Base-by-base conservation (phyloP, 2,797 vertebrate genomes). In the Gymnothorax javanicus region DNA sequence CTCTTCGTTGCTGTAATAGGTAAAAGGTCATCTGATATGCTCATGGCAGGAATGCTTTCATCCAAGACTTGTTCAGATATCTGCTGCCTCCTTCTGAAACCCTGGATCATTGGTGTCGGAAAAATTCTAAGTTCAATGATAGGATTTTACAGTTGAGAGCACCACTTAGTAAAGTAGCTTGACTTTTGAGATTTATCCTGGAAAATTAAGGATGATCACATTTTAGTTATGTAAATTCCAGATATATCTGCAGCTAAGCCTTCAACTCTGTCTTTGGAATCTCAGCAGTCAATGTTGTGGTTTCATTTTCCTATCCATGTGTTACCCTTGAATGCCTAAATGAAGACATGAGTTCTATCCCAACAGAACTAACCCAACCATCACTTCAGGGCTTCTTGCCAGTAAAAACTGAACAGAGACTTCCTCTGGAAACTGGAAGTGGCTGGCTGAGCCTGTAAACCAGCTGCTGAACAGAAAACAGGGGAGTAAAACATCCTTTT, bases 21-120 rank as follows among this genome's bases (percentile, higher is more conserved):
- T 93, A 90, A 91, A 73, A 89, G 89, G 86, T 93, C 62, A 93
- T 92, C 91, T 91, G 90, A 89, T 90, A 90, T 89, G 50, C 83
- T 12, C 64, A 60, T 7, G 60, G 20, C 43, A n/a, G 50, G 60
- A 54, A 84, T 84, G 59, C 50, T 69, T 64, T 43, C 43, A 64
- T 69, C 60, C 33, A 4, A n/a, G 27, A 69, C 20, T 8, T 25
- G 50, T 9, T 52, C 13, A 0, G 33, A 77, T 77, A 33, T 77
- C 73, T 17, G 17, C 83, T 11, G 11, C 67, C 58, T 62, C 58
- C n/a, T 54, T 67, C 12, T 52, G n/a, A 84, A 23, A n/a, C 43
- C 33, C 43, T 79, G 59, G 15, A 23, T 20, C 15, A 50, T 33
- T 62, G 33, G 59, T 2, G 33, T 3, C 58, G 64, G 3, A 23